phyloP scores from a whole-genome alignment of 2,113 vertebrate species.

The Corythoichthys intestinalis region DNA sequence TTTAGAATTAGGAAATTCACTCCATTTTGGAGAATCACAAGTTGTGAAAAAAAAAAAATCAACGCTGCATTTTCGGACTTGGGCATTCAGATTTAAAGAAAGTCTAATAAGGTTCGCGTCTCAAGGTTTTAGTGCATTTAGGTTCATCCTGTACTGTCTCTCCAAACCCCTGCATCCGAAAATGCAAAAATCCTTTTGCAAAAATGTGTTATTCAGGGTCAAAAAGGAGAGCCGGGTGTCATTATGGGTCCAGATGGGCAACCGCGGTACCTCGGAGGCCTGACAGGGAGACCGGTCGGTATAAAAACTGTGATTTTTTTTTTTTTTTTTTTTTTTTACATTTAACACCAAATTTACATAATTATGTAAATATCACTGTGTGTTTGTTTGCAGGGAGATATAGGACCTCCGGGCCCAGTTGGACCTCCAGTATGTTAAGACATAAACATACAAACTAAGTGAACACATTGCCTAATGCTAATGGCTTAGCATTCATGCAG shows the following conservation, averaged over 20 bases:
- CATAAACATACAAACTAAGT: background rate
- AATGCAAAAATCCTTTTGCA: background rate
- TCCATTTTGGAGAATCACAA: background rate
- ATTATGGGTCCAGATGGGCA: conserved; percentile 65
- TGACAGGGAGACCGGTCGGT: conserved; percentile 54
- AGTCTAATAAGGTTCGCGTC: background rate
- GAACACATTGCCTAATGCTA: background rate
- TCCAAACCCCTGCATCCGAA: too few species aligned
- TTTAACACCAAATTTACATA: background rate
- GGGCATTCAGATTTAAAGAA: background rate
- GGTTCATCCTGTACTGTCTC: background rate
- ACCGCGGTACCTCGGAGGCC: conserved; percentile 52
- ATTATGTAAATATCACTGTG: background rate
- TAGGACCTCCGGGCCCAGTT: conserved; percentile 57
- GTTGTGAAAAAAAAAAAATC: background rate
- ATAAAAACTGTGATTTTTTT: background rate
- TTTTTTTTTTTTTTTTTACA: background rate
- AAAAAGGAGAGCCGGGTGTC: conserved; percentile 74
- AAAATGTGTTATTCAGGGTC: conserved; percentile 54
- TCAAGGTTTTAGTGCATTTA: background rate
- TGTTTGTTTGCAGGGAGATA: conserved; percentile 58
- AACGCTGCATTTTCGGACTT: background rate
- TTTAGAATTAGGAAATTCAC: background rate
- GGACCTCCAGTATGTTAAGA: conserved; percentile 63
- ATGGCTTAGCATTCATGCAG: background rate